Evolutionary conservation across 2,888 invertebrate genomes (phyloP).

Genomic region (Heliconius aoede): DNA sequence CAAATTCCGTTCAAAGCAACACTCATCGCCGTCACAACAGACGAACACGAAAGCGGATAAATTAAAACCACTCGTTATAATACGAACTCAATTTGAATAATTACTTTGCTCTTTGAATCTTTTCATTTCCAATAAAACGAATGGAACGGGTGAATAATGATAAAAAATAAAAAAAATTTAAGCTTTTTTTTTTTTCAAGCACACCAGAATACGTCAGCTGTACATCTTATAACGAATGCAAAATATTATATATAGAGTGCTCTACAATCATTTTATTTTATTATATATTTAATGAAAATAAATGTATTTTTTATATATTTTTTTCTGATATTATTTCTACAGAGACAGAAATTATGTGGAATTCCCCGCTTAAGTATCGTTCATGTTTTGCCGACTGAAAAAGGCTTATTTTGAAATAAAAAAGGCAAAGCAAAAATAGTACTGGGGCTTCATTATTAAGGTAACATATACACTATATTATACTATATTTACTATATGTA

Average conservation of each 20-base stretch:
- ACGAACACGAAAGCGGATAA: not conserved
- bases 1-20: slow-evolving; percentile 13
- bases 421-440: slow-evolving; percentile 23
- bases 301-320: slow-evolving; percentile 25
- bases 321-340: slow-evolving; percentile 18
- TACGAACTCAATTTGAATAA: slow-evolving; percentile 28
- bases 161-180: too few relatives aligned
- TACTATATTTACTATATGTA: too few relatives aligned
- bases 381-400: slow-evolving; percentile 25
- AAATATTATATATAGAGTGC: not conserved
- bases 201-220: not conserved
- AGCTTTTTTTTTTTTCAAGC: not conserved
- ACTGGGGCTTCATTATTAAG: slow-evolving; percentile 25
- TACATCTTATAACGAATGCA: not conserved
- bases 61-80: slow-evolving; percentile 27
- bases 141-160: slow-evolving; percentile 18
- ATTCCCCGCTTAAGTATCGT: slow-evolving; percentile 27
- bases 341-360: slow-evolving; percentile 29
- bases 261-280: slow-evolving; percentile 20
- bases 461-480: slow-evolving; percentile 20
- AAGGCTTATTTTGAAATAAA: slow-evolving; percentile 32
- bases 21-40: slow-evolving; percentile 10
- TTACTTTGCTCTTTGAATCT: slow-evolving; percentile 27
- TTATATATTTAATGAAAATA: too few relatives aligned
- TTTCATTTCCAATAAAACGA: slow-evolving; percentile 29